phyloP scores from a whole-genome alignment of 2,113 vertebrate genomes.

The Himantopus leucocephalus region DNA sequence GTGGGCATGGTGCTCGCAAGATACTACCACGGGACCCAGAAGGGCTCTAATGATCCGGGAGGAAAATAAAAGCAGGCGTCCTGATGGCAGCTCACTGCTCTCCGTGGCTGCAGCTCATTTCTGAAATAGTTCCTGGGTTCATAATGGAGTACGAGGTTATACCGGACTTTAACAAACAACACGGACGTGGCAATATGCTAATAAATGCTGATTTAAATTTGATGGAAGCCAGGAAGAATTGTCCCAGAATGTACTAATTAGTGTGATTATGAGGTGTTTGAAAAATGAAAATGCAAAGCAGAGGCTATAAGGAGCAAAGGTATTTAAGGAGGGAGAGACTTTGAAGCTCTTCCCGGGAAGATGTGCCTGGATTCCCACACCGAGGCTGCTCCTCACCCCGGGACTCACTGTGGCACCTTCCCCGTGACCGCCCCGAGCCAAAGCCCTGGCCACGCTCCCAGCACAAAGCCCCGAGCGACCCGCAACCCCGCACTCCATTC shows the following conservation, averaged over 20 bases:
- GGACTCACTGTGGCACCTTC: fast-evolving
- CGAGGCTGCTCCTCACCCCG: fast-evolving
- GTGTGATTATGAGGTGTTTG: not conserved
- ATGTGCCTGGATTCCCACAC: not conserved
- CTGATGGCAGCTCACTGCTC: not conserved
- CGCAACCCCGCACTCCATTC: fast-evolving
- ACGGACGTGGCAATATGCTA: not conserved
- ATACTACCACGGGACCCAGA: not conserved
- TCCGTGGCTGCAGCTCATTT: not conserved
- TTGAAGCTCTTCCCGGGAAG: not conserved
- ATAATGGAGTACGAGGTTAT: not conserved
- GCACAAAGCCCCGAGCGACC: not conserved
- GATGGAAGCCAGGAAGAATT: not conserved
- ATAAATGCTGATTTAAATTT: not conserved
- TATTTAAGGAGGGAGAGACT: not conserved
- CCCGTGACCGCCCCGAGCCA: fast-evolving
- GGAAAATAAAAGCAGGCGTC: not conserved
- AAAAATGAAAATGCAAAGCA: not conserved
- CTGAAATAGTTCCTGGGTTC: not conserved
- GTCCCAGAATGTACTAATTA: constrained; percentile 1
- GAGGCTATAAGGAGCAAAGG: not conserved
- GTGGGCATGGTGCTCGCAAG: not conserved
- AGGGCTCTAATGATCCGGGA: not conserved
- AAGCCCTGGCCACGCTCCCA: not conserved
- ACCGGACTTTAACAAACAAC: not conserved